These are phyloP conservation scores for Cataglyphis albicans DNA, from an alignment of 2,888 invertebrate genomes.

Conservation along the genomic window DNA sequence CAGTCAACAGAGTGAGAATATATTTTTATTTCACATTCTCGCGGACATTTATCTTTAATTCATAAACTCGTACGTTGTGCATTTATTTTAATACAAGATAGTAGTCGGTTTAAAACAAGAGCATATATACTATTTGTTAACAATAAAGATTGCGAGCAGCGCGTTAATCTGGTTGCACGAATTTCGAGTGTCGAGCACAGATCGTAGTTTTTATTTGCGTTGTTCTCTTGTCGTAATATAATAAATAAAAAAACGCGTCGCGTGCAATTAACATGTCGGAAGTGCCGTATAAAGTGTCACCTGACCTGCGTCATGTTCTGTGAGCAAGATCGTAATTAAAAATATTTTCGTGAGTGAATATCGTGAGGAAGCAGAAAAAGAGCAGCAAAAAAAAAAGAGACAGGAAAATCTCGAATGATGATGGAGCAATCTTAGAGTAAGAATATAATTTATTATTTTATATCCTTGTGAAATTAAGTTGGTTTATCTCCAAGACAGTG, in stretches of 20 bases:
- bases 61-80: not conserved
- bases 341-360: not conserved
- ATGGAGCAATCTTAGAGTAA: not conserved
- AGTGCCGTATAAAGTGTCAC: not conserved
- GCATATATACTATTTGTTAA: not conserved
- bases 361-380: not conserved
- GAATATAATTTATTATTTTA: not conserved
- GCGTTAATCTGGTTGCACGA: not conserved
- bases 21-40: not conserved
- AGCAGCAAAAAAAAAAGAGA: not conserved
- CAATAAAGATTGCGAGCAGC: not conserved
- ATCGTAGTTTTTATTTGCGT: not conserved
- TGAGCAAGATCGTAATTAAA: not conserved
- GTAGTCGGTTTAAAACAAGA: not conserved
- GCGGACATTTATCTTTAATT: slow-evolving; percentile 1
- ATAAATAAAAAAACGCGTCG: not conserved
- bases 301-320: not conserved
- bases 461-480: not conserved
- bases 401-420: not conserved
- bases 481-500: not conserved
- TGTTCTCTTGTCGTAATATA: not conserved
- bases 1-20: not conserved
- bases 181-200: not conserved
- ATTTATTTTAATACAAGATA: slow-evolving; percentile 1
- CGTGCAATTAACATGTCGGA: not conserved